These are phyloP conservation scores for Microctenopoma steveboyesi DNA, from an alignment of 2,797 vertebrate species.

Conservation along the genomic window DNA sequence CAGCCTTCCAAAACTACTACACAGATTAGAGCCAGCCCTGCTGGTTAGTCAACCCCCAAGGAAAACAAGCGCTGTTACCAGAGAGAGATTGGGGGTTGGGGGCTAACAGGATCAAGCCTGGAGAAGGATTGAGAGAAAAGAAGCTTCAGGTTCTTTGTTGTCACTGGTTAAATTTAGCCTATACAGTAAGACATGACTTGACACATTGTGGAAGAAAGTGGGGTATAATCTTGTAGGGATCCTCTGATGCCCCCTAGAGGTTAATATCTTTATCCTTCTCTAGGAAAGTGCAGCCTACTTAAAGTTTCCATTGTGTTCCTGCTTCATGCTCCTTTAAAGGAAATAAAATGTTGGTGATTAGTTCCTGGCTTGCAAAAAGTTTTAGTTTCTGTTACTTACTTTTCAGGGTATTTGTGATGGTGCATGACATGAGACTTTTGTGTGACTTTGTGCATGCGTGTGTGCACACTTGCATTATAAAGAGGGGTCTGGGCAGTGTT, in stretches of 20 bases:
- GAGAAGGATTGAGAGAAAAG: slow-evolving; percentile 32
- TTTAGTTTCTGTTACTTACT: slow-evolving; percentile 59
- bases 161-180: slow-evolving; percentile 56
- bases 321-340: slow-evolving; percentile 40
- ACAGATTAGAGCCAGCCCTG: slow-evolving; percentile 59
- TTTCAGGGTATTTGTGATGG: slow-evolving; percentile 63
- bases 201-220: slow-evolving; percentile 45
- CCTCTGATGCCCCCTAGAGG: slow-evolving; percentile 73
- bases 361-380: slow-evolving; percentile 32
- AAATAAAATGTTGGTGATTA: slow-evolving; percentile 41
- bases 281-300: slow-evolving; percentile 31
- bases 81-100: slow-evolving; percentile 11
- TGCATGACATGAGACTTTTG: slow-evolving; percentile 62
- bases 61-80: slow-evolving; percentile 72
- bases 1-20: slow-evolving; percentile 61
- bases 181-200: slow-evolving; percentile 18
- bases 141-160: slow-evolving; percentile 44
- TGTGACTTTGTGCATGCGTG: slow-evolving; percentile 32
- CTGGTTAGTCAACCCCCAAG: slow-evolving; percentile 71
- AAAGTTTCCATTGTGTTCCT: slow-evolving; percentile 55
- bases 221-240: slow-evolving; percentile 34
- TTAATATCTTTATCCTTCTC: slow-evolving; percentile 16
- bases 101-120: slow-evolving; percentile 32
- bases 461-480: slow-evolving; percentile 54
- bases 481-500: slow-evolving; percentile 89